These are phyloP conservation scores for Lepidurus arcticus DNA, from an alignment of 1,140 invertebrate species.

Conservation along the genomic window DNA sequence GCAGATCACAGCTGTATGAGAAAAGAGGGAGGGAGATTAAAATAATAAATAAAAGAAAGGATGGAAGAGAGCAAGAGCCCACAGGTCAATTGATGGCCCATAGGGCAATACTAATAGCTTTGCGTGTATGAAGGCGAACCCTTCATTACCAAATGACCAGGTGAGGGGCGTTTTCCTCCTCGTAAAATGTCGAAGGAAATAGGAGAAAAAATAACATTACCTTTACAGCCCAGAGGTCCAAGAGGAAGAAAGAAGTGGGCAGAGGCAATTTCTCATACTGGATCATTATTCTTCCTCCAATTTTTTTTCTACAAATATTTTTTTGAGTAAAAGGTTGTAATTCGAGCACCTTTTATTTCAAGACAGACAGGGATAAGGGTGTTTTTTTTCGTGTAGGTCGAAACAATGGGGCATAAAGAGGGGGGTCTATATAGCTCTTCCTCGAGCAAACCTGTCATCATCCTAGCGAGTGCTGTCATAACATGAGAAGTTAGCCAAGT, in stretches of 20 bases:
- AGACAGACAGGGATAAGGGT: too few relatives aligned
- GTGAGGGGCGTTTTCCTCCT: conserved; percentile 15
- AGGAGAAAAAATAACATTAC: conserved; percentile 22
- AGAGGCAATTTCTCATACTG: conserved; percentile 6
- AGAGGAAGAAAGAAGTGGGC: neutral
- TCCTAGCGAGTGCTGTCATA: conserved; percentile 5
- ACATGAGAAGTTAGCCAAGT: conserved; percentile 2
- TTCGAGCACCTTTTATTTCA: neutral
- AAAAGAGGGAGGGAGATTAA: neutral
- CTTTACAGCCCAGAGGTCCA: neutral
- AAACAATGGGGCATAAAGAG: too few relatives aligned
- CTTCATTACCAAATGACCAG: conserved; percentile 21
- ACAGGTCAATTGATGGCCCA: conserved; percentile 18
- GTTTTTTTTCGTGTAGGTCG: too few relatives aligned
- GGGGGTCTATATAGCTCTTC: too few relatives aligned
- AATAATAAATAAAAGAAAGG: neutral
- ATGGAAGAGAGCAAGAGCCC: neutral
- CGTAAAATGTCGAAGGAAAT: conserved; percentile 6
- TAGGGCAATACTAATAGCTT: conserved; percentile 19
- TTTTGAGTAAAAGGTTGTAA: neutral
- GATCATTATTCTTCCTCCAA: neutral
- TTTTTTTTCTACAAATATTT: neutral
- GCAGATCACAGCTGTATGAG: neutral
- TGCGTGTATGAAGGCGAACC: conserved; percentile 17
- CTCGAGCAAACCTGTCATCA: neutral